Percentiles rank a stretch among this genome's conserved stretches.
These are phyloP conservation scores for Channallabes apus DNA, from an alignment of 2,797 vertebrate species.

Conservation along the genomic window DNA sequence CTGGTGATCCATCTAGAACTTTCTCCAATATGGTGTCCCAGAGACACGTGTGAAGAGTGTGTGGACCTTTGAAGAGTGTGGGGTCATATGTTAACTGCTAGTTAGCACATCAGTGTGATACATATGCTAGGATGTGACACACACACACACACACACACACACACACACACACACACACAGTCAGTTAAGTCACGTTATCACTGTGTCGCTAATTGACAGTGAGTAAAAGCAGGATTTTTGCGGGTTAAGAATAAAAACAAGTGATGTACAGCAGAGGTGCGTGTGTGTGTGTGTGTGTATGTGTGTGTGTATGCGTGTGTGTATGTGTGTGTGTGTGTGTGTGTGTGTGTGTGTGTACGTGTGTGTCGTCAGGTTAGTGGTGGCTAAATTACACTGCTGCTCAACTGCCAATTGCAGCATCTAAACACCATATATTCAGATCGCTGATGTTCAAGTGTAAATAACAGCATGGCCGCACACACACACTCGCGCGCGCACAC, in stretches of 20 bases:
- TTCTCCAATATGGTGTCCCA: background rate
- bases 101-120: background rate
- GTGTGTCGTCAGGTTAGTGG: constrained; percentile 14
- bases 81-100: background rate
- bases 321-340: background rate
- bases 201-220: background rate
- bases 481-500: constrained; percentile 1
- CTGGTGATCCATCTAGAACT: background rate
- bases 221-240: background rate
- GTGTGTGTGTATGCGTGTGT: no score
- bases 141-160: no score
- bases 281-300: no score
- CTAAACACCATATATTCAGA: constrained; percentile 48
- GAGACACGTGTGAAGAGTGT: background rate
- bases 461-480: constrained; percentile 26
- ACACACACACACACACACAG: no score
- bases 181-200: no score
- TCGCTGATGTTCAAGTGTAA: constrained; percentile 50
- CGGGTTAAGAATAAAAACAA: no score
- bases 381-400: constrained; percentile 52
- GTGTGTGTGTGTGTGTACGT: background rate
- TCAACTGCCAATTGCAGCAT: constrained; percentile 53
- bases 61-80: background rate
- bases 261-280: background rate
- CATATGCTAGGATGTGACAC: no score